Evolutionary conservation across 2,797 vertebrate genomes (phyloP), one percentile per base, ranked within the genome.

Genomic region (Saguinus oedipus): DNA sequence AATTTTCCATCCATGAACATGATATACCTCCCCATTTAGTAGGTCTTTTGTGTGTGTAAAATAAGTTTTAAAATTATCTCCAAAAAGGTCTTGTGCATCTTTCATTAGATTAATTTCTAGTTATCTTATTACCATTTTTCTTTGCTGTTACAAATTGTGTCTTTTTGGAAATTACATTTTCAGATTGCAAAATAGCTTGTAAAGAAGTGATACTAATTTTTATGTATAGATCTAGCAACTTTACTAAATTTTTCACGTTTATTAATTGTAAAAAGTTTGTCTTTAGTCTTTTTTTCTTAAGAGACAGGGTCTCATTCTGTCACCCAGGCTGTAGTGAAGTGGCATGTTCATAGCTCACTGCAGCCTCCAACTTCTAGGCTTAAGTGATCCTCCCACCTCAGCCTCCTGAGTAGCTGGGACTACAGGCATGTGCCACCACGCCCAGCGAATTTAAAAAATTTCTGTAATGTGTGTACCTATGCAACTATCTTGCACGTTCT

Each of bases 161-260:
- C 30, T 68, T 96, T 88, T 89, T 88, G 64, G 79, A 93, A 96
- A 78, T 90, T 93, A 39, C 1, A 70, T 84, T 95, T 96, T 95
- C 46, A 87, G 9, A 50, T 95, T 84, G n/a, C 27, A 76, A 78
- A 19, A 53, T 94, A 53, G 5, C 4, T 90, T 96, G 5, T 94
- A 57, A 53, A 90, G 55, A 96, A 93, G 39, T 93, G 8, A 19
- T 92, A 39, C 8, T 81, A n/a, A 46, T 92, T 39, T 90, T 92
- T 94, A 68, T 50, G 42, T 46, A 17, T 75, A 59, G 12, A 50
- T 55, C 2, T 48, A 55, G 19, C 36, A 90, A 27, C 11, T 33
- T 93, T 79, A 95, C 30, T 87, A 26, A 93, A 92, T 89, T 85
- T 19, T 78, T 95, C 15, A 91, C 6, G 27, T 84, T 96, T 89